phyloP scores from a whole-genome alignment of 2,113 vertebrate genomes.

The Microcebus lehilahytsara region DNA sequence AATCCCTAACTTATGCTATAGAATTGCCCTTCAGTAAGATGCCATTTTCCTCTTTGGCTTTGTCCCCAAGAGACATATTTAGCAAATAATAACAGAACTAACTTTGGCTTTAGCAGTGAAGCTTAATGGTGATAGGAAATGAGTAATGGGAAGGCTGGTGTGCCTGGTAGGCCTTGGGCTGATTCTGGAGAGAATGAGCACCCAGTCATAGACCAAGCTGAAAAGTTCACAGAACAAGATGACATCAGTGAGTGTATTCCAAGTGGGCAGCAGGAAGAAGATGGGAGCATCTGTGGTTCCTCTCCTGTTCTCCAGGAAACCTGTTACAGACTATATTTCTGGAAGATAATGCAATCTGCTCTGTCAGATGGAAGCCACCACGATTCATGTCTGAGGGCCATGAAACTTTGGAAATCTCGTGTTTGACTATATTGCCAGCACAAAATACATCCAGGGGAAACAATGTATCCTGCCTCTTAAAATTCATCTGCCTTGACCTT shows the following conservation, averaged over 20 bases:
- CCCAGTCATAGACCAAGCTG: background rate
- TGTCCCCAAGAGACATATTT: background rate
- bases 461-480: background rate
- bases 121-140: background rate
- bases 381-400: constrained; percentile 42
- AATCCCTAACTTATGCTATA: background rate
- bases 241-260: constrained; percentile 40
- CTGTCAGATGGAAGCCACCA: constrained; percentile 60
- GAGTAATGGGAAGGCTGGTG: background rate
- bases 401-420: constrained; percentile 33
- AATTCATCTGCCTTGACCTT: background rate
- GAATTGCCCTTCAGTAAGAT: background rate
- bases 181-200: background rate
- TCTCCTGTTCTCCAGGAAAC: constrained; percentile 39
- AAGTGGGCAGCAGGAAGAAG: constrained; percentile 40
- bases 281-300: constrained; percentile 33
- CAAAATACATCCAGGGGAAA: background rate
- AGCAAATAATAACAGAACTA: constrained; percentile 22
- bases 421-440: constrained; percentile 19
- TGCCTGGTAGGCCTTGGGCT: background rate
- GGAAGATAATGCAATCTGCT: constrained; percentile 52
- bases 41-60: background rate
- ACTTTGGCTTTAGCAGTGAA: background rate
- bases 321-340: constrained; percentile 61
- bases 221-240: background rate